These are phyloP conservation scores for Phania funesta DNA, from an alignment of 2,888 invertebrate species.

Conservation along the genomic window DNA sequence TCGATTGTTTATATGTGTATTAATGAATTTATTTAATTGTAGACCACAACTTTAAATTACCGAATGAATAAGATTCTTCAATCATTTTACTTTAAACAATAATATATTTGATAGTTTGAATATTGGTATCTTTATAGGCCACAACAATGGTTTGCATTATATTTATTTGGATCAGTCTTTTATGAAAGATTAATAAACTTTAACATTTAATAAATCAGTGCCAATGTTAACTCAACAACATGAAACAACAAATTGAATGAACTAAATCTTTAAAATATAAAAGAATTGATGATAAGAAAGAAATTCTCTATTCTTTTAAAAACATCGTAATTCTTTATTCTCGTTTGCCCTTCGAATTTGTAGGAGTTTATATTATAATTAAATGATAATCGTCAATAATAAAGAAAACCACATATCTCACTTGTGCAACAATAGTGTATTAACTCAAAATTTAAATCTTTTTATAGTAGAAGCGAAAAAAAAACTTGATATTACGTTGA, in stretches of 20 bases:
- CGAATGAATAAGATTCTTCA: constrained; percentile 34
- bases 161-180: neutral
- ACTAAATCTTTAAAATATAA: constrained; percentile 5
- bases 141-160: constrained; percentile 36
- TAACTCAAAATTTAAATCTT: no score
- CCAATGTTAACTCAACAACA: constrained; percentile 42
- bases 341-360: neutral
- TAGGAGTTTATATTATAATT: neutral
- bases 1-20: neutral
- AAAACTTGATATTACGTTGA: no score
- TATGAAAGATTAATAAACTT: constrained; percentile 41
- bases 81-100: constrained; percentile 8
- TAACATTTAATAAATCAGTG: constrained; percentile 21
- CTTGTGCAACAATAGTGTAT: no score
- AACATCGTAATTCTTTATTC: neutral
- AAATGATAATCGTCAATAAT: neutral
- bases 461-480: no score
- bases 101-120: neutral
- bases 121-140: neutral
- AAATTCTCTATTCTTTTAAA: neutral
- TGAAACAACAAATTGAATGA: constrained; percentile 19
- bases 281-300: constrained; percentile 32
- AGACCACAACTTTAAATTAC: constrained; percentile 19
- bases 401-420: no score
- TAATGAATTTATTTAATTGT: neutral